These are phyloP conservation scores for Hiodon tergisus DNA, from an alignment of 2,113 vertebrate genomes.

Conservation along the genomic window DNA sequence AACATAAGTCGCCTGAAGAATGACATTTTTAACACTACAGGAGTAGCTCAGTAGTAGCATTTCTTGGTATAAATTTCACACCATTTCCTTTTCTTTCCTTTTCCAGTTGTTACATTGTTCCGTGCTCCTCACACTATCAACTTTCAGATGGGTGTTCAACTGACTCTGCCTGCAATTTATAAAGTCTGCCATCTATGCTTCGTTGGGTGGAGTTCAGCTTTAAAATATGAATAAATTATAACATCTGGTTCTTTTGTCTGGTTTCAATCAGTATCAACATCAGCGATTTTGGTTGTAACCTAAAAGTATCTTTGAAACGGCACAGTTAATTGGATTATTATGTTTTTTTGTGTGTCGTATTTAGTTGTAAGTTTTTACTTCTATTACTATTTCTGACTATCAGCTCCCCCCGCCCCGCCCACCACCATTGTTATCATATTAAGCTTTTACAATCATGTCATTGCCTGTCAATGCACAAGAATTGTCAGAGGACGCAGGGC, in stretches of 20 bases:
- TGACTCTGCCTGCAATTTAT: too few species aligned
- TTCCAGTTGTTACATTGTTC: too few species aligned
- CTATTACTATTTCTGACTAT: not conserved
- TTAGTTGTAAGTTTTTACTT: not conserved
- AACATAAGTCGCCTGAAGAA: not conserved
- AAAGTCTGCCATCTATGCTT: too few species aligned
- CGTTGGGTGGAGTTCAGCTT: too few species aligned
- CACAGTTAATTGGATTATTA: not conserved
- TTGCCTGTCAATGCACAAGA: not conserved
- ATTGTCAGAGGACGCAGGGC: not conserved
- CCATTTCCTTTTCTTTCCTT: not conserved
- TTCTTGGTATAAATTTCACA: not conserved
- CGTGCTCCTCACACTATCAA: too few species aligned
- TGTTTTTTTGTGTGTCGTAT: not conserved
- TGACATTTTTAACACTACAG: not conserved
- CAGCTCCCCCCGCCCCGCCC: too few species aligned
- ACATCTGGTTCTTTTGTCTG: too few species aligned
- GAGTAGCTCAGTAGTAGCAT: not conserved
- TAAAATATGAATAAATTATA: too few species aligned
- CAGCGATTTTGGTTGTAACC: too few species aligned
- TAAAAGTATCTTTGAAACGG: not conserved
- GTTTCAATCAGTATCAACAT: too few species aligned
- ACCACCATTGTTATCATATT: not conserved
- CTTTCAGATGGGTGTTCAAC: too few species aligned
- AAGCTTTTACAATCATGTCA: not conserved